phyloP scores from a whole-genome alignment of 64 coral and sea anemone genomes.

The Montipora capricornis region DNA sequence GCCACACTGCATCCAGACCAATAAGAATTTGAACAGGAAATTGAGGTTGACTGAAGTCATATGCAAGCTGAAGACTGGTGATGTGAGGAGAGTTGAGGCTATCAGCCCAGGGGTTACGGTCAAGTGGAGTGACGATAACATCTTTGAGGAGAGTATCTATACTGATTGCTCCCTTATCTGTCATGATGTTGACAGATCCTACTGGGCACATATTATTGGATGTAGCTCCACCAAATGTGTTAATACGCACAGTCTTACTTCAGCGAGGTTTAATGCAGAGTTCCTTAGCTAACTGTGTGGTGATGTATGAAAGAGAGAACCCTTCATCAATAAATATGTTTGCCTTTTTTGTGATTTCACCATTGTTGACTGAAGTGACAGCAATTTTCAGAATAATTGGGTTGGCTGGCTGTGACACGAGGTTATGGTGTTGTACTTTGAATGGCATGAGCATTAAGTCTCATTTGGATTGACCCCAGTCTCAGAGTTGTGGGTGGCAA shows the following conservation, averaged over 20 bases:
- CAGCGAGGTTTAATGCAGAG: slow-evolving; percentile 40
- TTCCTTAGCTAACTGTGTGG: slow-evolving; percentile 49
- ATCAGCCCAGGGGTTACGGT: slow-evolving; percentile 16
- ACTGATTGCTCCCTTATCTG: slow-evolving; percentile 41
- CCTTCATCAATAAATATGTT: slow-evolving; percentile 68
- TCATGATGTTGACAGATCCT: slow-evolving; percentile 34
- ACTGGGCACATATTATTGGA: neutral
- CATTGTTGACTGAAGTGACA: too few relatives aligned
- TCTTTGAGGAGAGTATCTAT: slow-evolving; percentile 54
- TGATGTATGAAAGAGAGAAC: slow-evolving; percentile 56
- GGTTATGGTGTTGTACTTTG: too few relatives aligned
- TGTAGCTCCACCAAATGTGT: neutral
- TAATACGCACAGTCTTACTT: slow-evolving; percentile 35
- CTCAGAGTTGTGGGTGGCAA: too few relatives aligned
- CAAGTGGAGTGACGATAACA: slow-evolving; percentile 45
- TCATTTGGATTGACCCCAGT: too few relatives aligned
- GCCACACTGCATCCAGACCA: slow-evolving; percentile 52
- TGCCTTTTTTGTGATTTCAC: neutral
- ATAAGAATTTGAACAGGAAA: slow-evolving; percentile 33
- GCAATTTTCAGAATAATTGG: too few relatives aligned
- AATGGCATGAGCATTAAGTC: too few relatives aligned
- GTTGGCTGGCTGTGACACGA: too few relatives aligned
- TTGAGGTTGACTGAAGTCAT: slow-evolving; percentile 50
- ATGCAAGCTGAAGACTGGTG: neutral
- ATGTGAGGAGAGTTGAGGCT: slow-evolving; percentile 49